Evolutionary conservation across 1,140 invertebrate genomes (phyloP).

Genomic region (Brachionus rubens): DNA sequence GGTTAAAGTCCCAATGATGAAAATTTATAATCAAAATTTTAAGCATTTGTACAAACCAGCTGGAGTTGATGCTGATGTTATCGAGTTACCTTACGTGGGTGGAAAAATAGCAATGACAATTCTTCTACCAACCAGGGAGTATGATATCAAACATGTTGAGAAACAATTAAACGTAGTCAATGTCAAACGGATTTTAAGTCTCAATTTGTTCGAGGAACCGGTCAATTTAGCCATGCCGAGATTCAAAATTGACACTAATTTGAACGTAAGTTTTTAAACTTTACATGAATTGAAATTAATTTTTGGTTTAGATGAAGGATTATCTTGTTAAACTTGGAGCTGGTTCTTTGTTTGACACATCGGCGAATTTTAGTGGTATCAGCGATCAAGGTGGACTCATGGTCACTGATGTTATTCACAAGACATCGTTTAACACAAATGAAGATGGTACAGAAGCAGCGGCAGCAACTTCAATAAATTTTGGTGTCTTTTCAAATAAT

Average conservation of each 20-base stretch:
- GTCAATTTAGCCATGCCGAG: conserved; percentile 52
- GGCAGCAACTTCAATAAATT: conserved; percentile 53
- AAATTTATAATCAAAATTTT: conserved; percentile 68
- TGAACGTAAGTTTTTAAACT: conserved; percentile 28
- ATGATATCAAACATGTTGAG: conserved; percentile 61
- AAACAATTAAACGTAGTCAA: conserved; percentile 59
- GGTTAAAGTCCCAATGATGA: conserved; percentile 58
- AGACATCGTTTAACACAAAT: conserved; percentile 64
- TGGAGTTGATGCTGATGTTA: conserved; percentile 67
- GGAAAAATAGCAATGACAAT: conserved; percentile 68
- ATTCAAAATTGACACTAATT: conserved; percentile 51
- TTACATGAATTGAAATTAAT: neutral
- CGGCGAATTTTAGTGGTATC: conserved; percentile 50
- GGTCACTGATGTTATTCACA: conserved; percentile 58
- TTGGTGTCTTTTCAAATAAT: neutral
- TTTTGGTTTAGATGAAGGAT: conserved; percentile 11
- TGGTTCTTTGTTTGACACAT: neutral
- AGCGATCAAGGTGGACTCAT: conserved; percentile 48
- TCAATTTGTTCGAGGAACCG: conserved; percentile 45
- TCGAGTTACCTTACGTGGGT: conserved; percentile 71
- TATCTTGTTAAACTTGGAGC: neutral
- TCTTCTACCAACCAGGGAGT: conserved; percentile 65
- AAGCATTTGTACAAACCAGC: conserved; percentile 69
- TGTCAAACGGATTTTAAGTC: conserved; percentile 53
- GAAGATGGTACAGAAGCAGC: conserved; percentile 61